Conservation (phyloP, 2,113 vertebrate species). For the Otis tarda region DNA sequence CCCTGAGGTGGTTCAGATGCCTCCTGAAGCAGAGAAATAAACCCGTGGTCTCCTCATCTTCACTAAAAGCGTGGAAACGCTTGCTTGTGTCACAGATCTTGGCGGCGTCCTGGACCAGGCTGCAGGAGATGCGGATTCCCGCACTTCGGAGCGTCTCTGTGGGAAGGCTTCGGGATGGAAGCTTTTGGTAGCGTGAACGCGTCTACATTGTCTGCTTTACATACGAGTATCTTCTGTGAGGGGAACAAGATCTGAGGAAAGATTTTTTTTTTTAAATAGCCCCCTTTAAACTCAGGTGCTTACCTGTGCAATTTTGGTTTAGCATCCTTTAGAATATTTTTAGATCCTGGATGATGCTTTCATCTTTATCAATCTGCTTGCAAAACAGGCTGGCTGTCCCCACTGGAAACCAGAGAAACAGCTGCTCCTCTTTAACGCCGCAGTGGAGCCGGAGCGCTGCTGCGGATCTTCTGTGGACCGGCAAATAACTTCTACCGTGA, state of each 20-base stretch:
- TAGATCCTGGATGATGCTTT: background rate
- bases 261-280: background rate
- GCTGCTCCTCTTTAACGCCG: background rate
- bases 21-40: background rate
- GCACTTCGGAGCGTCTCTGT: background rate
- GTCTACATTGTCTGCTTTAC: background rate
- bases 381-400: too few species aligned
- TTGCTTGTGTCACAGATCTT: fast-evolving
- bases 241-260: background rate
- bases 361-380: background rate
- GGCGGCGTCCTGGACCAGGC: background rate
- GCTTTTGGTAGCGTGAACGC: background rate
- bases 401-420: background rate
- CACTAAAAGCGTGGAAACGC: fast-evolving
- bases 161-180: background rate
- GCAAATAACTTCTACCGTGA: conserved; percentile 36
- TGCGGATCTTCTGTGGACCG: background rate
- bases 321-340: background rate
- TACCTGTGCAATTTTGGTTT: background rate
- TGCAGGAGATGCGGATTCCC: background rate
- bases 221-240: background rate
- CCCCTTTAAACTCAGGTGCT: background rate
- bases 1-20: background rate
- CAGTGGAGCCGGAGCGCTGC: background rate
- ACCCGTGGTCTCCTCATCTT: background rate